Evolutionary conservation across 2,113 vertebrate genomes (phyloP).

Genomic region (Lepidothrix coronata): DNA sequence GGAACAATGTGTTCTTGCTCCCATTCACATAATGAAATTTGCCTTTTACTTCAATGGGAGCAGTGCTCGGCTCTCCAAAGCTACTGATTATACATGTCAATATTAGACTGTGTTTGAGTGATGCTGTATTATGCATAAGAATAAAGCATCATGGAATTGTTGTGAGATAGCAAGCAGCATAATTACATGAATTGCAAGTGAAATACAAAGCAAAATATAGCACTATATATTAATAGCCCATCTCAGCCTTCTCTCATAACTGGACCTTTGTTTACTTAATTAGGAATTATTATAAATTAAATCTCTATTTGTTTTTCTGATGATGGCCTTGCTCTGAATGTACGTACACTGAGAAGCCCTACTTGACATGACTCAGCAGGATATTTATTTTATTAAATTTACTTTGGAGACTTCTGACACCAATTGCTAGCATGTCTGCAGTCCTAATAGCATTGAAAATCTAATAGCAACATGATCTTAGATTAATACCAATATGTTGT

Average conservation of each 20-base stretch:
- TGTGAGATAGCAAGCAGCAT: slow-evolving; percentile 35
- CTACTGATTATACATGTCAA: slow-evolving; percentile 43
- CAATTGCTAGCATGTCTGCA: neutral
- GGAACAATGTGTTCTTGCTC: slow-evolving; percentile 30
- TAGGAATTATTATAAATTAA: slow-evolving; percentile 9
- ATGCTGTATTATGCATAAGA: slow-evolving; percentile 25
- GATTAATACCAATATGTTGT: neutral
- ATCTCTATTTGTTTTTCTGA: neutral
- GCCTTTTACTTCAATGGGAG: slow-evolving; percentile 38
- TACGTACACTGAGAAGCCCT: neutral
- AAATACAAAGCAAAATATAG: slow-evolving; percentile 30
- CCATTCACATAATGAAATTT: slow-evolving; percentile 39
- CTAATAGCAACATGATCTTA: neutral
- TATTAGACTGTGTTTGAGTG: slow-evolving; percentile 28
- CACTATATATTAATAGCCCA: neutral
- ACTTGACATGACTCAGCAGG: neutral
- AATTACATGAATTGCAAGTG: slow-evolving; percentile 31
- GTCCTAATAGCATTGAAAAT: neutral
- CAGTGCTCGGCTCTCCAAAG: neutral
- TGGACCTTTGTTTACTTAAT: slow-evolving; percentile 15
- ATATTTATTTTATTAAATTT: slow-evolving; percentile 27
- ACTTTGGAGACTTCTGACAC: neutral
- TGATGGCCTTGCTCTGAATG: neutral
- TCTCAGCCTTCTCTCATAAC: neutral
- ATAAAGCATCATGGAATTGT: slow-evolving; percentile 17